phyloP scores from a whole-genome alignment of 2,888 invertebrate genomes.

The Aphodius granarius region DNA sequence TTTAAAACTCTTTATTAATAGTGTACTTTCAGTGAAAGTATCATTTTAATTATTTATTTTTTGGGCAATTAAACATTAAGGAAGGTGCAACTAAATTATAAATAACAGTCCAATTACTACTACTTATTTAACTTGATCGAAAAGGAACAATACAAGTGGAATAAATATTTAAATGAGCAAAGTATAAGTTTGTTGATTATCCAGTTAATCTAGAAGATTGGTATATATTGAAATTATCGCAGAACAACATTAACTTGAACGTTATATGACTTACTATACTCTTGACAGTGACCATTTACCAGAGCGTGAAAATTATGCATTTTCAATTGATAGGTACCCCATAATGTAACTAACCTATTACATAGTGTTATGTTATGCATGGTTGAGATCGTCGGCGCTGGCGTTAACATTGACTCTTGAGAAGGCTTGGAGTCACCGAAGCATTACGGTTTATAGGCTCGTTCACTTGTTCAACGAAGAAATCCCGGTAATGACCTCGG shows the following conservation, averaged over 20 bases:
- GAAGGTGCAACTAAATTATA: not conserved
- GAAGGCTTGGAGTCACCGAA: not conserved
- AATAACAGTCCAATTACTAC: not conserved
- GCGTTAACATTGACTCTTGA: not conserved
- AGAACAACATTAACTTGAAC: too few relatives aligned
- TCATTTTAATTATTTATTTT: not conserved
- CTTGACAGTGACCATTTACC: not conserved
- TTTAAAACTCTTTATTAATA: too few relatives aligned
- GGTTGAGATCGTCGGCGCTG: not conserved
- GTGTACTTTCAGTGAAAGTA: not conserved
- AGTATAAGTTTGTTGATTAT: too few relatives aligned
- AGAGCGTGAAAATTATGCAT: not conserved
- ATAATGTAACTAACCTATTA: not conserved
- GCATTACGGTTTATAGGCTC: not conserved
- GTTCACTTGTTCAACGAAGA: not conserved
- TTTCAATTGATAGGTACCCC: not conserved
- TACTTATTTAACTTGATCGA: too few relatives aligned
- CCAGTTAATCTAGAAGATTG: too few relatives aligned
- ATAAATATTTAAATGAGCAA: too few relatives aligned
- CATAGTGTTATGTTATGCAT: not conserved
- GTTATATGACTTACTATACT: not conserved
- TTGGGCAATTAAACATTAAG: not conserved
- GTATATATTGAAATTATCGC: too few relatives aligned
- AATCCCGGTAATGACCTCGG: not conserved
- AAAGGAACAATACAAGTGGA: too few relatives aligned